phyloP scores from a whole-genome alignment of 2,888 invertebrate genomes.

The Ectemnius continuus region DNA sequence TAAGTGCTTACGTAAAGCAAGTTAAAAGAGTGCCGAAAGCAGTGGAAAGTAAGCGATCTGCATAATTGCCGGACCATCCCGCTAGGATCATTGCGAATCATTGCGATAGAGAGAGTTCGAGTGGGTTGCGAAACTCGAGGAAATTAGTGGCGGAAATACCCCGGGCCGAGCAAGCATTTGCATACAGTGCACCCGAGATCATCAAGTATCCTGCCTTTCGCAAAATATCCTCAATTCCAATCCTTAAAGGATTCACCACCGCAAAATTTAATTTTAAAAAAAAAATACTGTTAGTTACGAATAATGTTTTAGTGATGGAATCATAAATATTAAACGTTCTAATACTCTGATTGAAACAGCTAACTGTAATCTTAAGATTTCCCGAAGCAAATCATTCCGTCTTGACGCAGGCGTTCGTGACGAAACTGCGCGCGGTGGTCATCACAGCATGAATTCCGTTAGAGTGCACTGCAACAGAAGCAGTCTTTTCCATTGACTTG shows the following conservation, averaged over 20 bases:
- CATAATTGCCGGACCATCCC: conserved; percentile 50
- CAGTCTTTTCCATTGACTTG: conserved; percentile 44
- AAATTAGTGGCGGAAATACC: conserved; percentile 39
- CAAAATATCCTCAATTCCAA: too few species aligned
- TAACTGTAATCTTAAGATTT: too few species aligned
- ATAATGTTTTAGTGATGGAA: too few species aligned
- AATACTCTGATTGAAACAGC: too few species aligned
- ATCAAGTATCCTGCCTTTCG: neutral
- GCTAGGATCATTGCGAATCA: conserved; percentile 25
- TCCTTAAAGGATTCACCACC: too few species aligned
- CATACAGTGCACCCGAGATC: conserved; percentile 19
- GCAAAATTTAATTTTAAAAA: too few species aligned
- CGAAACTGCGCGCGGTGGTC: neutral
- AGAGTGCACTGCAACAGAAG: conserved; percentile 23
- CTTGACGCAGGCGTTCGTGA: neutral
- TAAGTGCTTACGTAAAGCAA: conserved; percentile 6
- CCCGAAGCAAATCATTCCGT: neutral
- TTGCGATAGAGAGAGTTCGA: too few species aligned
- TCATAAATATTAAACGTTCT: too few species aligned
- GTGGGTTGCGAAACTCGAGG: neutral
- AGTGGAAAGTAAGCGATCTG: conserved; percentile 27
- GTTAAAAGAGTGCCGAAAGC: conserved; percentile 19
- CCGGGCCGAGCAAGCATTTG: conserved; percentile 42
- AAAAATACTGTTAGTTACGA: too few species aligned
- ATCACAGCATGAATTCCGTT: conserved; percentile 46